Conservation (phyloP, 2,888 invertebrate genomes). For the Syritta pipiens region DNA sequence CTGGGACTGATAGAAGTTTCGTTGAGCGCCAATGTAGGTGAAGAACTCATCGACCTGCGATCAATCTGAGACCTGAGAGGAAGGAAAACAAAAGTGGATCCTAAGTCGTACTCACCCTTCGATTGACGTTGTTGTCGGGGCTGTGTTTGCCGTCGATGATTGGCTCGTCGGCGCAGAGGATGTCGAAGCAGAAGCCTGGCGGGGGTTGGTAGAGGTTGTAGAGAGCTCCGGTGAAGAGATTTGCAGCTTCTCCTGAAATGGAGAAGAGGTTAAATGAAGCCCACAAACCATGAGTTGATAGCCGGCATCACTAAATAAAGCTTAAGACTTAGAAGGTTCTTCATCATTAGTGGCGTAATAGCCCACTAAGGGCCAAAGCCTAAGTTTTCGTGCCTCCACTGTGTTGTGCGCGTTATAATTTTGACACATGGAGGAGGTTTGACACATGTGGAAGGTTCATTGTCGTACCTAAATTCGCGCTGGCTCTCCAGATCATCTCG, state of each 20-base stretch:
- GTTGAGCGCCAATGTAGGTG: constrained; percentile 81
- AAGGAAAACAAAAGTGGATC: not conserved
- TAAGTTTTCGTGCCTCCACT: too few relatives aligned
- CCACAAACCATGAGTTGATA: too few relatives aligned
- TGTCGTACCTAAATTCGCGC: constrained; percentile 85
- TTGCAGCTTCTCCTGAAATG: constrained; percentile 81
- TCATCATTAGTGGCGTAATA: too few relatives aligned
- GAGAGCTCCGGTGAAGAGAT: constrained; percentile 91
- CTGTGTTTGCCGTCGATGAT: constrained; percentile 90
- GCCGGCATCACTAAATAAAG: too few relatives aligned
- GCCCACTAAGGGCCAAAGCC: too few relatives aligned
- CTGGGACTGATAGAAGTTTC: constrained; percentile 83
- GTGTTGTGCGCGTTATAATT: too few relatives aligned
- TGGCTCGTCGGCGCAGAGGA: constrained; percentile 90
- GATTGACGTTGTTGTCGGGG: constrained; percentile 90
- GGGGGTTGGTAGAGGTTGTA: constrained; percentile 92
- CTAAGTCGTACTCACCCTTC: constrained; percentile 82
- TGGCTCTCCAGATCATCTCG: constrained; percentile 92
- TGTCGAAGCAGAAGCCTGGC: constrained; percentile 95
- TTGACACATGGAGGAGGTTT: too few relatives aligned
- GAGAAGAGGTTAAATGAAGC: not conserved
- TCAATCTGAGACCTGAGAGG: constrained; percentile 16
- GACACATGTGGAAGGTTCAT: too few relatives aligned
- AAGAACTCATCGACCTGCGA: constrained; percentile 81
- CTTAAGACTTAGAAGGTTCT: too few relatives aligned